phyloP scores from a whole-genome alignment of 37 sponge, comb jelly and placozoan genomes.

The Lycopodina hypogea region DNA sequence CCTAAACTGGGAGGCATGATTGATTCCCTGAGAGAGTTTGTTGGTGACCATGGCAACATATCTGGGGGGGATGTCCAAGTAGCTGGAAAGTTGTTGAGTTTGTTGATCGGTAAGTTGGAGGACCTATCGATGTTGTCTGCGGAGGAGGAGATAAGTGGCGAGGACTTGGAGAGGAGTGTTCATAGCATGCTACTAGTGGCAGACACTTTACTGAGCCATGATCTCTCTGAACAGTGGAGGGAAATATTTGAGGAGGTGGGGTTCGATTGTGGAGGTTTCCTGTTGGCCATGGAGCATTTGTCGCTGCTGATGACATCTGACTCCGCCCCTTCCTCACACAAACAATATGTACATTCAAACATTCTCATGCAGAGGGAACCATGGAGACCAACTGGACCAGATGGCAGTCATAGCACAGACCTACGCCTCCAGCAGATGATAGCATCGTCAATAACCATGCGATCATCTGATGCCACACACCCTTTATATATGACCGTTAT shows the following conservation, averaged over 20 bases:
- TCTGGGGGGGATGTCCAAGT: constrained; percentile 28
- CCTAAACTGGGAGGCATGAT: neutral
- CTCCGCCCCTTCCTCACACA: neutral
- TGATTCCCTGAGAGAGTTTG: neutral
- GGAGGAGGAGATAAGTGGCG: neutral
- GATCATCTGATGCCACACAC: constrained; percentile 8
- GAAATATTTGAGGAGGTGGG: constrained; percentile 11
- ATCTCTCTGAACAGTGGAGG: constrained; percentile 8
- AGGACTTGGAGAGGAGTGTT: neutral
- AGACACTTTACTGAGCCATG: constrained; percentile 12
- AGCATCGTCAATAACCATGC: too few relatives aligned
- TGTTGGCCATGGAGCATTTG: constrained; percentile 12
- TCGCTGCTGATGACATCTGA: neutral
- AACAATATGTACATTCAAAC: neutral
- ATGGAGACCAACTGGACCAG: neutral
- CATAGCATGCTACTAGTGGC: neutral
- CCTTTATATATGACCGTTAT: neutral
- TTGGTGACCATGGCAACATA: neutral
- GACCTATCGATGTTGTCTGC: neutral
- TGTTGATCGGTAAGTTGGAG: neutral
- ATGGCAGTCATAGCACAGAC: neutral
- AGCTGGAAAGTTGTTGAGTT: constrained; percentile 11
- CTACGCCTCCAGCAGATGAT: neutral
- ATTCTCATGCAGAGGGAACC: constrained; percentile 1
- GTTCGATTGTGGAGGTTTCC: constrained; percentile 5